Conservation (phyloP, 2,888 invertebrate species). For the Bellardia pandia region DNA sequence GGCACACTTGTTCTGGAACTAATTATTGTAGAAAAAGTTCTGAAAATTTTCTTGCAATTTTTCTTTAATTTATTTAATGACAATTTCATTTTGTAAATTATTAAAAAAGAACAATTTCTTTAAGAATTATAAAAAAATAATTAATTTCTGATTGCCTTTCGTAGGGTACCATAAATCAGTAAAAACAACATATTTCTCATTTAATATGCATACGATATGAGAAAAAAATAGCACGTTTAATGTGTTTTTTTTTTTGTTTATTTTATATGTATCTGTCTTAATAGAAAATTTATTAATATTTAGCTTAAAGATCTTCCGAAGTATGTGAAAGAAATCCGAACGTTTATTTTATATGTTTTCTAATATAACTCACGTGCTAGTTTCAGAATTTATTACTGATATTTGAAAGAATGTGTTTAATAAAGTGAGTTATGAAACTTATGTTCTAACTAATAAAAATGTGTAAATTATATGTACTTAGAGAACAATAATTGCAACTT, state of each 20-base stretch:
- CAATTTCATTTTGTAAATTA: too few relatives aligned
- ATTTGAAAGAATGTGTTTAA: neutral
- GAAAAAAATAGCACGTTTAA: constrained; percentile 26
- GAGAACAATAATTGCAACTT: too few relatives aligned
- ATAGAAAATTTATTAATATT: constrained; percentile 16
- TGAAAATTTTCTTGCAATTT: too few relatives aligned
- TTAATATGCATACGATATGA: constrained; percentile 31
- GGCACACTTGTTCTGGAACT: too few relatives aligned
- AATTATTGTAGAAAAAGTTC: too few relatives aligned
- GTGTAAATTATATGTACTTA: too few relatives aligned
- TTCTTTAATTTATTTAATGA: too few relatives aligned
- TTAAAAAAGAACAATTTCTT: too few relatives aligned
- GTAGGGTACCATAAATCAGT: neutral
- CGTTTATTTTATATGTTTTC: constrained; percentile 4
- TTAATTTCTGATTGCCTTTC: neutral
- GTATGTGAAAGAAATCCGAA: neutral
- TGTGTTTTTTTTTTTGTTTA: neutral
- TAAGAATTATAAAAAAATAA: too few relatives aligned
- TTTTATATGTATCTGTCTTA: neutral
- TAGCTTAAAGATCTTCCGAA: constrained; percentile 2
- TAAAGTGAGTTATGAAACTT: neutral
- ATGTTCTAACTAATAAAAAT: too few relatives aligned
- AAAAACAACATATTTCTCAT: constrained; percentile 1
- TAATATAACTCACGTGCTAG: constrained; percentile 40
- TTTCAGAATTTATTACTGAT: neutral